Evolutionary conservation across 1,140 invertebrate genomes (phyloP).

Genomic region (Neocloeon triangulifer): DNA sequence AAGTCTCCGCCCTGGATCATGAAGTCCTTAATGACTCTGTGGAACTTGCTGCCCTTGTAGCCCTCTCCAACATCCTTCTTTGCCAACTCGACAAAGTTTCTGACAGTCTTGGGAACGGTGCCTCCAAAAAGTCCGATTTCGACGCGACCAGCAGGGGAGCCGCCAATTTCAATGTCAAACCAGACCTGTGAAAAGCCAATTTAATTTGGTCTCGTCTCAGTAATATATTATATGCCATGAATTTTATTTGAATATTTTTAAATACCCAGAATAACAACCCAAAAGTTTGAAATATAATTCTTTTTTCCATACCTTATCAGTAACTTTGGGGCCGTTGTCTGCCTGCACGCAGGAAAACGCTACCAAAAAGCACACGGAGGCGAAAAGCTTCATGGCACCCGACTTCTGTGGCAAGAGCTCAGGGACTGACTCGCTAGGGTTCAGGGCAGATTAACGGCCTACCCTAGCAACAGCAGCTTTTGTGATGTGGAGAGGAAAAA

Average conservation of each 20-base stretch:
- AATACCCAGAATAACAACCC: too few species aligned
- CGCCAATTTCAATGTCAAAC: constrained; percentile 83
- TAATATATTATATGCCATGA: constrained; percentile 5
- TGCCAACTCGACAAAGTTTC: constrained; percentile 77
- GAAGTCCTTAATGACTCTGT: constrained; percentile 81
- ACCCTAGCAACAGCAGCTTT: too few species aligned
- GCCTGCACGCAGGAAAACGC: constrained; percentile 6
- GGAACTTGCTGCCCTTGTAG: constrained; percentile 77
- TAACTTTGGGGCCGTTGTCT: constrained; percentile 48
- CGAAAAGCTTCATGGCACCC: too few species aligned
- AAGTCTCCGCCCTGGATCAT: constrained; percentile 94
- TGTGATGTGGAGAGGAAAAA: too few species aligned
- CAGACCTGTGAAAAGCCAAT: constrained; percentile 45
- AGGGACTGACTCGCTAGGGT: too few species aligned
- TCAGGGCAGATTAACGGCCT: too few species aligned
- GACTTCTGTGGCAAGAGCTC: too few species aligned
- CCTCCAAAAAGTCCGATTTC: constrained; percentile 88
- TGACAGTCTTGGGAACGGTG: constrained; percentile 83
- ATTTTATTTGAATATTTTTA: constrained; percentile 12
- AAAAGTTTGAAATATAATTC: too few species aligned
- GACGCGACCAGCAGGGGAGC: constrained; percentile 46
- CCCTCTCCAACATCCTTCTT: constrained; percentile 54
- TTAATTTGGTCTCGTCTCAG: not conserved
- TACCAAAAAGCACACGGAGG: constrained; percentile 3
- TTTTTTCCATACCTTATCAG: constrained; percentile 51